These are phyloP conservation scores for Onychorhynchus coronatus DNA, from an alignment of 2,113 vertebrate genomes.

Conservation along the genomic window DNA sequence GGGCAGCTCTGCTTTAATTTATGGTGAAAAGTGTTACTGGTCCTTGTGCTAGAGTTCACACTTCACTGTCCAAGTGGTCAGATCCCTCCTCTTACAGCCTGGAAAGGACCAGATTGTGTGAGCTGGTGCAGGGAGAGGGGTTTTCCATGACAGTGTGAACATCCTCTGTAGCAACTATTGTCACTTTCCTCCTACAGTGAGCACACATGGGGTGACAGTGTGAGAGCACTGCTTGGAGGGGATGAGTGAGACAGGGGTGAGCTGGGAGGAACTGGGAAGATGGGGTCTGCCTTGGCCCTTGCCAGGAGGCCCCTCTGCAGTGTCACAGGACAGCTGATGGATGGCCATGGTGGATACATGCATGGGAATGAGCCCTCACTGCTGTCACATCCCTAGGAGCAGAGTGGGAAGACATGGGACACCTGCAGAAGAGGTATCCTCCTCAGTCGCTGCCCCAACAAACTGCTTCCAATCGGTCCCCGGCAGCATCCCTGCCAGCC, in stretches of 20 bases:
- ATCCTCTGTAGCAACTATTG: rapidly evolving
- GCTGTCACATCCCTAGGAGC: not conserved
- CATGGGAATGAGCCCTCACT: not conserved
- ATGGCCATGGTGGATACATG: rapidly evolving
- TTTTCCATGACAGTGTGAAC: not conserved
- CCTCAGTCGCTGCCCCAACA: not conserved
- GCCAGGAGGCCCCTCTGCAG: not conserved
- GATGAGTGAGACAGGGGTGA: rapidly evolving
- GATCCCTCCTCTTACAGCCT: not conserved
- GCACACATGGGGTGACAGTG: rapidly evolving
- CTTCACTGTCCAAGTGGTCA: not conserved
- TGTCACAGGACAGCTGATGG: not conserved
- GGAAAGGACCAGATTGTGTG: not conserved
- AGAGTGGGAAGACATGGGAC: not conserved
- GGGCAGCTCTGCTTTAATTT: not conserved
- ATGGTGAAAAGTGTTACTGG: not conserved
- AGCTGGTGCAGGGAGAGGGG: not conserved
- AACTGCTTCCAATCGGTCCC: rapidly evolving
- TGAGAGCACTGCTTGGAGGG: not conserved
- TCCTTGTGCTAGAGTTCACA: not conserved
- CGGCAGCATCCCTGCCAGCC: not conserved
- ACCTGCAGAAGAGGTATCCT: not conserved
- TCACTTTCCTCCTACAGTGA: not conserved
- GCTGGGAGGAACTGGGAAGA: not conserved
- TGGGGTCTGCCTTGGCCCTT: not conserved